phyloP scores from a whole-genome alignment of 2,797 vertebrate species.

The Odontamblyopus lacepedii region DNA sequence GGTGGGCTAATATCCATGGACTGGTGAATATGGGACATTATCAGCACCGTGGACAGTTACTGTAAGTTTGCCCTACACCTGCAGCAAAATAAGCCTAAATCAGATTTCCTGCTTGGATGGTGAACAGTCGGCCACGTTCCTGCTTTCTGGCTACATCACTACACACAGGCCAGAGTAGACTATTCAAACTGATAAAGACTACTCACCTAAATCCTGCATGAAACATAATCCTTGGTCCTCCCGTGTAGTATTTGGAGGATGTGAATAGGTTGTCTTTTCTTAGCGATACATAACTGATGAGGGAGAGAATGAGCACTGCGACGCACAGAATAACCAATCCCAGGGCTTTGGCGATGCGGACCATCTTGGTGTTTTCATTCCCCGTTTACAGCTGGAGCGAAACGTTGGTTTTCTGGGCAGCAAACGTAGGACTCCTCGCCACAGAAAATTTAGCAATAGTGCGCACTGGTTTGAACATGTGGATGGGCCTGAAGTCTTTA shows the following conservation, averaged over 20 bases:
- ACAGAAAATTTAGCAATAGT: conserved; percentile 12
- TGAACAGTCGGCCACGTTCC: conserved; percentile 43
- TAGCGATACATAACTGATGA: conserved; percentile 97
- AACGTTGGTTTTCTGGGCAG: conserved; percentile 44
- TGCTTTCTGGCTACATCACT: conserved; percentile 18
- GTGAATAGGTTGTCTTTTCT: conserved; percentile 93
- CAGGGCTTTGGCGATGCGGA: conserved; percentile 92
- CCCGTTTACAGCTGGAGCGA: conserved; percentile 43
- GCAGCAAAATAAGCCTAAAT: neutral
- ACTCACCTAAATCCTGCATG: conserved; percentile 96
- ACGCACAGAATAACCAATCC: conserved; percentile 94
- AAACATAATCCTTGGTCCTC: conserved; percentile 94
- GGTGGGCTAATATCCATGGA: neutral
- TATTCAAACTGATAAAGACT: neutral
- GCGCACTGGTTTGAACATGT: conserved; percentile 37
- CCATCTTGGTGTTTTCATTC: conserved; percentile 86
- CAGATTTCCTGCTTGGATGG: neutral
- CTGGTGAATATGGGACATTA: neutral
- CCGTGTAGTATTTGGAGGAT: conserved; percentile 86
- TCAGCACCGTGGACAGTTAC: conserved; percentile 61
- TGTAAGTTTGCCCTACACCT: neutral
- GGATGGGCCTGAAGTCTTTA: conserved; percentile 13
- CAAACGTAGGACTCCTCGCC: conserved; percentile 13
- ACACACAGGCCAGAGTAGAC: neutral
- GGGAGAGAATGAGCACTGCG: conserved; percentile 91